A percentile compares a stretch with the other conserved stretches of the same genome.
phyloP scores from a whole-genome alignment of 2,888 invertebrate genomes.

The Ormyrus nitidulus region DNA sequence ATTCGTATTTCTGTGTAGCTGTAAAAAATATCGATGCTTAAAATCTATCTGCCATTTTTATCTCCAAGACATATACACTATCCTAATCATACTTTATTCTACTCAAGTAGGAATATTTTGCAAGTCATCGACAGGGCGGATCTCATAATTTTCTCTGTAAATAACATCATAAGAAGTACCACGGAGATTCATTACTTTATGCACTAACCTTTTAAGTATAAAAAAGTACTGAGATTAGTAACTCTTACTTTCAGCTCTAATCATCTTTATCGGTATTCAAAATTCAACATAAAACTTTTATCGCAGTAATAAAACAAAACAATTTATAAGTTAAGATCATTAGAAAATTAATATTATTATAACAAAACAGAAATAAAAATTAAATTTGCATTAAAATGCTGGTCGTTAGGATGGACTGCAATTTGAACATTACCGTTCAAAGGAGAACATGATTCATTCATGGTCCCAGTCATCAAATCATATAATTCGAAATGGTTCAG shows the following conservation, averaged over 20 bases:
- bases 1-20: slow-evolving; percentile 40
- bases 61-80: slow-evolving; percentile 39
- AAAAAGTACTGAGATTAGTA: slow-evolving; percentile 31
- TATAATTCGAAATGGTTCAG: slow-evolving; percentile 67
- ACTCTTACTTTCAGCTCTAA: slow-evolving; percentile 10
- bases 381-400: slow-evolving; percentile 25
- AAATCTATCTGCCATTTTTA: slow-evolving; percentile 46
- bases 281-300: slow-evolving; percentile 29
- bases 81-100: slow-evolving; percentile 53
- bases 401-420: slow-evolving; percentile 55
- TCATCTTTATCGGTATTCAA: slow-evolving; percentile 43
- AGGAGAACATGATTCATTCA: slow-evolving; percentile 67
- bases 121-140: slow-evolving; percentile 66
- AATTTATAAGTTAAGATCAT: slow-evolving; percentile 47
- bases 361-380: slow-evolving; percentile 47
- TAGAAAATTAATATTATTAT: slow-evolving; percentile 45
- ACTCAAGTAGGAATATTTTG: slow-evolving; percentile 66
- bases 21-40: slow-evolving; percentile 52
- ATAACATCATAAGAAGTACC: slow-evolving; percentile 34
- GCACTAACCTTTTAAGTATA: slow-evolving; percentile 14
- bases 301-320: slow-evolving; percentile 50
- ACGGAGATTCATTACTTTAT: slow-evolving; percentile 36
- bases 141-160: slow-evolving; percentile 58
- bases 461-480: slow-evolving; percentile 69
- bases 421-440: slow-evolving; percentile 61